Evolutionary conservation across 2,888 invertebrate species (phyloP), one percentile per base, ranked within the genome.

Genomic region (Anthophora plumipes): DNA sequence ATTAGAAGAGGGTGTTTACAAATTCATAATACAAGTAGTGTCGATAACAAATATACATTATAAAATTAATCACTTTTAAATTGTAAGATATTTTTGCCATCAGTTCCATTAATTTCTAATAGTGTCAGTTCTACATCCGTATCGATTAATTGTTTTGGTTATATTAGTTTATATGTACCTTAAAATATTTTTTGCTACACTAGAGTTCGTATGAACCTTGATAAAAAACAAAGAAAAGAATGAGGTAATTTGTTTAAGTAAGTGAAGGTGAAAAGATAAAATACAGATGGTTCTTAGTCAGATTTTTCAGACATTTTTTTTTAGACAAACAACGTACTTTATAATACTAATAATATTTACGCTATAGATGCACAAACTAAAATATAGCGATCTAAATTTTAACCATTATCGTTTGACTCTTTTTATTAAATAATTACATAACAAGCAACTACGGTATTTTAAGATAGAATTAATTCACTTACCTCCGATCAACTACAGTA

Each of bases 381-480:
- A 31, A 31, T 31, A 31, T 31, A 31, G 31, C 31, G 31, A 31
- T 31, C 31, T 31, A 31, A 31, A 31, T 31, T 31, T 31, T 31
- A 31, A 31, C 31, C 31, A 4, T 25, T 14, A 14, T 52, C 17
- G 46, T 37, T 25, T 22, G 14, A 46, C 25, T 11, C 11, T 43
- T 43, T 61, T 61, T 25, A 61, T 61, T 61, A 60, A 60, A 60
- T 60, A 60, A 60, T 50, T 50, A 50, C 48, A 50, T 60, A 14
- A 20, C 12, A 5, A 43, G 3, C 31, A 3, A 43, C 37, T 31
- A 31, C 37, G 22, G 20, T 14, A 46, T 43, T 31, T 55, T 11
- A 25, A 41, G 1, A 12, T 12, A n/a, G 41, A 14, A 55, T 43
- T 54, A 68, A 46, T 68, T 68, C 68, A 22, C 46, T 68, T 68